Base-by-base conservation (phyloP, 2,888 invertebrate species). In the Dorcus parallelipipedus region DNA sequence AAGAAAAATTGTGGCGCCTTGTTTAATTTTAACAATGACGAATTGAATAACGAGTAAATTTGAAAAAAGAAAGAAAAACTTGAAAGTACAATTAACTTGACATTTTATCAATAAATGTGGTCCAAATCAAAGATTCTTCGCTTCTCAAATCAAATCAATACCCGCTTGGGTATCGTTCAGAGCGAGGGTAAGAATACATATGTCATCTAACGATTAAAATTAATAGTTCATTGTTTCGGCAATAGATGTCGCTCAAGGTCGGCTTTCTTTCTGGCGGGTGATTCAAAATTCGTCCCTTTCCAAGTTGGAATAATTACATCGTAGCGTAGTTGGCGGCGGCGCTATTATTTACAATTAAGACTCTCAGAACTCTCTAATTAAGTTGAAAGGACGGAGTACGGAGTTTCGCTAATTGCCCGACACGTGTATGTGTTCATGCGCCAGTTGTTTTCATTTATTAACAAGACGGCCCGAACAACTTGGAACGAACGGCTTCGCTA, bases 271-370 rank as follows among this genome's bases (percentile, higher is more conserved):
- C n/a, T 47, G 23, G 33, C 47, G 33, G 47, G 23, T 47, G 47
- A 10, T 7, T n/a, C 47, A 47, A 47, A 23, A 47, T 23, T 47
- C 9, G 33, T 47, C 33, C 47, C 23, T 47, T n/a, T 47, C 33
- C n/a, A 20, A 23, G 47, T n/a, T 10, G 23, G 40, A 14, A 41
- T 33, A 54, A 40, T 45, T 39, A 14, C 54, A 49, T 43, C 50
- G 38, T 26, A 7, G 61, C 58, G 26, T 7, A 33, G 7, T 7
- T 7, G 26, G 26, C 26, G 26, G 26, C 26, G 26, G 26, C 69
- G 66, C 62, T 63, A 67, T 69, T 69, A 69, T 67, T 67, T 65
- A 64, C 64, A 67, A 68, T 69, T 70, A 69, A 67, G 67, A 69
- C 69, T 68, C 67, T 59, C 62, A 61, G 59, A 67, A 69, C 67